These are phyloP conservation scores for Dasypolia templi DNA, from an alignment of 2,888 invertebrate genomes.

Conservation along the genomic window DNA sequence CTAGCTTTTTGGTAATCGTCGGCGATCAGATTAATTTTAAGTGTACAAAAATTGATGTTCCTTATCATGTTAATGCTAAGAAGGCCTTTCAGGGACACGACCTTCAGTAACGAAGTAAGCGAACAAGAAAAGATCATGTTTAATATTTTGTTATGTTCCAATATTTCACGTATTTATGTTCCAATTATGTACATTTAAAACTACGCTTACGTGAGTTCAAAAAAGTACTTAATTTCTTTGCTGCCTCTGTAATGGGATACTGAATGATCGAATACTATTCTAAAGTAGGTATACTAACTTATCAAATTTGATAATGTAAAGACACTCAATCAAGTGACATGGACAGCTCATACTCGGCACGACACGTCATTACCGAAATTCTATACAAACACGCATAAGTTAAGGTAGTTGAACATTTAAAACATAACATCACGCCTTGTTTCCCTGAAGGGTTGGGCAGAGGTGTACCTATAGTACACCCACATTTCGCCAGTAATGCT, in stretches of 20 bases:
- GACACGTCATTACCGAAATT: background rate
- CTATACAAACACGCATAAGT: background rate
- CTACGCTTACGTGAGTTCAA: background rate
- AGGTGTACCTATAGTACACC: too few relatives aligned
- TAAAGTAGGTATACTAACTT: background rate
- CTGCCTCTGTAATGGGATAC: background rate
- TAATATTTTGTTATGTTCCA: background rate
- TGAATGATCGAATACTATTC: background rate
- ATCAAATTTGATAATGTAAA: background rate
- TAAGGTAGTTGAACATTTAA: too few relatives aligned
- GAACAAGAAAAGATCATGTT: too few relatives aligned
- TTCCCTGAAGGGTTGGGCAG: too few relatives aligned
- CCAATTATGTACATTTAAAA: background rate
- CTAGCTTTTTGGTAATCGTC: slow-evolving; percentile 50
- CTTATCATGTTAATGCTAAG: too few relatives aligned
- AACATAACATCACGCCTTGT: too few relatives aligned
- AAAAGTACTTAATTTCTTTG: background rate
- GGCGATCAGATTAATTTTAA: slow-evolving; percentile 37
- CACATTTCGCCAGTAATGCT: too few relatives aligned
- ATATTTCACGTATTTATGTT: too few relatives aligned
- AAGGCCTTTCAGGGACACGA: too few relatives aligned
- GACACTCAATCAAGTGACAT: background rate
- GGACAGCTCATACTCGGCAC: background rate
- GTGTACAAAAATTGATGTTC: background rate
- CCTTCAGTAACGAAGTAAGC: too few relatives aligned